Conservation (phyloP, 2,888 invertebrate genomes). For the Stictocephala bisonia region DNA sequence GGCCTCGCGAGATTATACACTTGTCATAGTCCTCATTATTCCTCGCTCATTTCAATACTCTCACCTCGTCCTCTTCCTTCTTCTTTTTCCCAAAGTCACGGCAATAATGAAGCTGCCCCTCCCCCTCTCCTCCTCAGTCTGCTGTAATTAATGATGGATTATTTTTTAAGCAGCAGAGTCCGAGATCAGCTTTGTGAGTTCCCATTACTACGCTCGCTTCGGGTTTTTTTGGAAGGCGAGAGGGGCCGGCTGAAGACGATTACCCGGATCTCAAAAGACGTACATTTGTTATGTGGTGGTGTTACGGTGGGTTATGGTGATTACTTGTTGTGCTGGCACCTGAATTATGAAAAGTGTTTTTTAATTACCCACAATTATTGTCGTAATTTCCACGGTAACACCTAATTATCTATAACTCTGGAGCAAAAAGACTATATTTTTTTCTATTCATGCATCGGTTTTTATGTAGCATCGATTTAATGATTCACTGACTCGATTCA, state of each 20-base stretch:
- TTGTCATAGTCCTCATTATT: slow-evolving; percentile 47
- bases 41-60: slow-evolving; percentile 45
- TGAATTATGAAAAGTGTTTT: no score
- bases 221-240: background rate
- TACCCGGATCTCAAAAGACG: slow-evolving; percentile 25
- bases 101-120: slow-evolving; percentile 46
- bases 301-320: no score
- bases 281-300: slow-evolving; percentile 12
- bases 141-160: slow-evolving; percentile 51
- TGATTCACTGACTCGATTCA: no score
- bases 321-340: no score
- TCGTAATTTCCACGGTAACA: no score
- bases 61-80: slow-evolving; percentile 4
- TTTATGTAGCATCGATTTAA: no score
- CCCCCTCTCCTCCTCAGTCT: slow-evolving; percentile 23
- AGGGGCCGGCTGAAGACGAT: background rate
- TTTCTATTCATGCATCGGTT: no score
- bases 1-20: slow-evolving; percentile 49
- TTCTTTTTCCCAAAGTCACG: slow-evolving; percentile 51
- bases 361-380: no score
- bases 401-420: no score
- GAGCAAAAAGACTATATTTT: no score
- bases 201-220: background rate
- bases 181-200: slow-evolving; percentile 13
- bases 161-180: slow-evolving; percentile 36